These are phyloP conservation scores for Meiosimyza decipiens DNA, from an alignment of 2,888 invertebrate genomes.

Conservation along the genomic window DNA sequence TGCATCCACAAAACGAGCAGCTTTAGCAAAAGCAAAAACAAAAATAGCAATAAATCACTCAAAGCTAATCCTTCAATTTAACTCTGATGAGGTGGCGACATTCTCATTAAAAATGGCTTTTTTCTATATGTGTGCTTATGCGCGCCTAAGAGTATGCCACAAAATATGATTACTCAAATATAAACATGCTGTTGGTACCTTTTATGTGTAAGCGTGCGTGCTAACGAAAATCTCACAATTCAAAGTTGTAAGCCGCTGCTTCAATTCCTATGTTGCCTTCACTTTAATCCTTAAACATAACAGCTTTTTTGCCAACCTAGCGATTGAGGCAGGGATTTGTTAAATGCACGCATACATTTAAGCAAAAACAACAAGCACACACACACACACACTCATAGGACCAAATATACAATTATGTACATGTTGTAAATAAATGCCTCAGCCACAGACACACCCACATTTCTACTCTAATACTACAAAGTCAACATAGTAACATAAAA, in stretches of 20 bases:
- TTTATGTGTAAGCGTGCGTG: too few species aligned
- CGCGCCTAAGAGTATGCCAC: slow-evolving; percentile 7
- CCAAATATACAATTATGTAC: too few species aligned
- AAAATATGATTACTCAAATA: not conserved
- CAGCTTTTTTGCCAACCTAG: slow-evolving; percentile 8
- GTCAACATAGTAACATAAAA: slow-evolving; percentile 13
- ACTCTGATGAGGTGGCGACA: slow-evolving; percentile 11
- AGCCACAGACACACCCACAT: slow-evolving; percentile 22
- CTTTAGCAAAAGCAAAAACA: not conserved
- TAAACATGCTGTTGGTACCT: too few species aligned
- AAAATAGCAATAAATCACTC: not conserved
- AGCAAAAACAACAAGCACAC: not conserved
- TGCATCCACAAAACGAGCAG: not conserved
- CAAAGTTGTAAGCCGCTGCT: slow-evolving; percentile 23
- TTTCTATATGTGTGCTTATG: not conserved
- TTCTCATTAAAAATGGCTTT: slow-evolving; percentile 20
- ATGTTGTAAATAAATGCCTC: not conserved
- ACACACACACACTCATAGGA: slow-evolving; percentile 24
- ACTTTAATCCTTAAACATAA: slow-evolving; percentile 22
- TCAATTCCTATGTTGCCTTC: slow-evolving; percentile 21
- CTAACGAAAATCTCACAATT: slow-evolving; percentile 22
- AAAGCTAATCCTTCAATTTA: not conserved
- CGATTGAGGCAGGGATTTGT: slow-evolving; percentile 34
- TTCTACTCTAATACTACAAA: not conserved
- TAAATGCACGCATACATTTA: slow-evolving; percentile 27